These are phyloP conservation scores for Clepsis dumicolana DNA, from an alignment of 2,888 invertebrate species.

Conservation along the genomic window DNA sequence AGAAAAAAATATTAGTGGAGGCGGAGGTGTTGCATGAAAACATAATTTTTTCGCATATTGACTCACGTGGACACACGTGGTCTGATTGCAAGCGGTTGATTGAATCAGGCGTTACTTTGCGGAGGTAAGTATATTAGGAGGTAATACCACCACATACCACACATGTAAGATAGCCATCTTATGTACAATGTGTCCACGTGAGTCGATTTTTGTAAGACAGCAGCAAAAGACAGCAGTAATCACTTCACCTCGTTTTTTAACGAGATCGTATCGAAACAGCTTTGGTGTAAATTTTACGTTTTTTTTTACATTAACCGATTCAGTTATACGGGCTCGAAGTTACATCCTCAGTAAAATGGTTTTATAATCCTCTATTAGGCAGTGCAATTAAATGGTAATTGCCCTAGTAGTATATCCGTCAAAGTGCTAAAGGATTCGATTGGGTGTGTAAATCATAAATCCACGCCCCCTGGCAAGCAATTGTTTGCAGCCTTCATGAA, in stretches of 20 bases:
- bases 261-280: neutral
- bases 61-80: too few relatives aligned
- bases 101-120: too few relatives aligned
- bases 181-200: neutral
- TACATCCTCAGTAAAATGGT: conserved; percentile 55
- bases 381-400: conserved; percentile 55
- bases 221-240: neutral
- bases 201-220: conserved; percentile 1
- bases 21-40: too few relatives aligned
- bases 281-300: neutral
- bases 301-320: conserved; percentile 1
- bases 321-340: conserved; percentile 41
- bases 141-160: too few relatives aligned
- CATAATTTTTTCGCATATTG: too few relatives aligned
- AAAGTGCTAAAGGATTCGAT: conserved; percentile 51
- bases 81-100: too few relatives aligned
- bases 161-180: too few relatives aligned
- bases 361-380: conserved; percentile 56
- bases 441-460: conserved; percentile 50
- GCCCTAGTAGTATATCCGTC: conserved; percentile 50
- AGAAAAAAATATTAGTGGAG: too few relatives aligned
- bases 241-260: conserved; percentile 1
- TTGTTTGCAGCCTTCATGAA: conserved; percentile 42
- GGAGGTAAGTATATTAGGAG: too few relatives aligned
- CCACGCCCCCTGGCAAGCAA: conserved; percentile 47